Conservation (phyloP, 2,113 vertebrate species). For the Macrotus californicus region DNA sequence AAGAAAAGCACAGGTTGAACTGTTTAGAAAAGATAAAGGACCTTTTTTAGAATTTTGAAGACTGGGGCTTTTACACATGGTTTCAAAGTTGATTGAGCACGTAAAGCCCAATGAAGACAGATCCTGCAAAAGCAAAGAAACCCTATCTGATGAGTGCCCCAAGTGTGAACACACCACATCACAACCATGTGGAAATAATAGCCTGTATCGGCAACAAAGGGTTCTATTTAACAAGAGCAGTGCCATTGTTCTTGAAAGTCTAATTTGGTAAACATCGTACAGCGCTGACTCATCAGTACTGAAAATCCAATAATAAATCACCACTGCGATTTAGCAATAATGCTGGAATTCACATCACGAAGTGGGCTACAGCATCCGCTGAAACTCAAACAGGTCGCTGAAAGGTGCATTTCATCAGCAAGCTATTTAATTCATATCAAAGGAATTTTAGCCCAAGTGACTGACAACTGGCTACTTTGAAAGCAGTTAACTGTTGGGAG, state of each 20-base stretch:
- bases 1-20: slow-evolving; percentile 58
- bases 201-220: slow-evolving; percentile 49
- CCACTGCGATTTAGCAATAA: slow-evolving; percentile 32
- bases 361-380: slow-evolving; percentile 11
- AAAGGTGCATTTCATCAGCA: slow-evolving; percentile 68
- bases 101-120: slow-evolving; percentile 49
- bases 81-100: slow-evolving; percentile 62
- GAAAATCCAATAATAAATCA: slow-evolving; percentile 65
- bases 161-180: slow-evolving; percentile 68
- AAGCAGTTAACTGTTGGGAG: slow-evolving; percentile 48
- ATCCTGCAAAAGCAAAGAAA: slow-evolving; percentile 60
- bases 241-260: slow-evolving; percentile 62
- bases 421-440: slow-evolving; percentile 71
- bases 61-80: slow-evolving; percentile 27
- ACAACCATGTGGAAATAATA: slow-evolving; percentile 73
- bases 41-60: slow-evolving; percentile 35
- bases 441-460: slow-evolving; percentile 62
- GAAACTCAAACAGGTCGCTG: slow-evolving; percentile 51
- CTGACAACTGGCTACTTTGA: slow-evolving; percentile 63
- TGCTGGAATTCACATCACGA: slow-evolving; percentile 57
- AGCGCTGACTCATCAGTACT: slow-evolving; percentile 68
- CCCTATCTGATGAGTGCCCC: slow-evolving; percentile 49
- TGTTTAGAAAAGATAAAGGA: slow-evolving; percentile 61
- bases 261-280: slow-evolving; percentile 69
- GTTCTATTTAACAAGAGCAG: slow-evolving; percentile 54